Evolutionary conservation across 2,888 invertebrate species (phyloP).

Genomic region (Autographa gamma): DNA sequence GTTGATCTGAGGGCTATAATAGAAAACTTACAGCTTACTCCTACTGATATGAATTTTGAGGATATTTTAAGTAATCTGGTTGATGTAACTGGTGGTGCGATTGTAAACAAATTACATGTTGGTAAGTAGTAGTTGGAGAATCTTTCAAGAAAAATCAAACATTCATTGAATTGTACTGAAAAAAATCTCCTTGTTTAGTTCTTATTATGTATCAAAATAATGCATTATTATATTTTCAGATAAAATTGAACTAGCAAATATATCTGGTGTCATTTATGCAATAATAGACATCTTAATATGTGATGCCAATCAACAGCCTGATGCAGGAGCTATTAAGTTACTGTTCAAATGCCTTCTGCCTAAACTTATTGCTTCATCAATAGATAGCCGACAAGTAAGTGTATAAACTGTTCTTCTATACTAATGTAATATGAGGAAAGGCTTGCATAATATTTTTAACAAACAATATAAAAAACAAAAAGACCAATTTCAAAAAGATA

Average conservation of each 20-base stretch:
- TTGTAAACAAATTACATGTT: conserved; percentile 78
- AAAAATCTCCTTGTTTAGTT: no score
- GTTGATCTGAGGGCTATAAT: conserved; percentile 71
- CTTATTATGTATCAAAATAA: no score
- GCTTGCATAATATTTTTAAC: no score
- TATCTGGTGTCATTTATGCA: conserved; percentile 76
- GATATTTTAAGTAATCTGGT: conserved; percentile 82
- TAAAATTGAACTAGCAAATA: conserved; percentile 72
- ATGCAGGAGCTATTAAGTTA: conserved; percentile 69
- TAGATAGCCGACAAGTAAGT: conserved; percentile 74
- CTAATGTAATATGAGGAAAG: no score
- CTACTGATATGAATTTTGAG: conserved; percentile 82
- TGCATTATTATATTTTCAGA: conserved; percentile 68
- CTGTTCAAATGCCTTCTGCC: conserved; percentile 81
- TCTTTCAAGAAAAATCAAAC: no score
- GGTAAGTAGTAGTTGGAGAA: conserved; percentile 77
- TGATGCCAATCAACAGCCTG: conserved; percentile 66
- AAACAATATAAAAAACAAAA: no score
- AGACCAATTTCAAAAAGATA: no score
- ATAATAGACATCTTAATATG: conserved; percentile 78
- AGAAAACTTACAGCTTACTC: conserved; percentile 70
- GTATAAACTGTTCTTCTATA: conserved; percentile 65
- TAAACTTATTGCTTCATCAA: conserved; percentile 77
- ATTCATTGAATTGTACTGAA: no score
- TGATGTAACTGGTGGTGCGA: conserved; percentile 80